Conservation (phyloP, 2,113 vertebrate species). For the Marcusenius ussheri region DNA sequence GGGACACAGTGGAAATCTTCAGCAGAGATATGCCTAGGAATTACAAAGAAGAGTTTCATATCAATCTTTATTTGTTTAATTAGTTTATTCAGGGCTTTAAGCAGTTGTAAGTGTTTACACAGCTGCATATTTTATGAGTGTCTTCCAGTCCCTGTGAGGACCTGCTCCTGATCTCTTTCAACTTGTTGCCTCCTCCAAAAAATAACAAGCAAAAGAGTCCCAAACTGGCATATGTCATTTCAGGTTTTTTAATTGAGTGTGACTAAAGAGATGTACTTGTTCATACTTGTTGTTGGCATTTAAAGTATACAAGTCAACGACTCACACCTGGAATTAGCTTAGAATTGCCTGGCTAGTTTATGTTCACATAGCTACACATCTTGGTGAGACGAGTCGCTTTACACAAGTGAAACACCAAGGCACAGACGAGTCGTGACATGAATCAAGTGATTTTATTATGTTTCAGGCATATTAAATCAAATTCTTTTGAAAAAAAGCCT, state of each 20-base stretch:
- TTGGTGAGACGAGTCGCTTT: background rate
- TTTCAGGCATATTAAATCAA: background rate
- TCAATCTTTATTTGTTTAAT: background rate
- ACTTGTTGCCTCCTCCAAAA: background rate
- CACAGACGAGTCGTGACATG: background rate
- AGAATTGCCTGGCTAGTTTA: background rate
- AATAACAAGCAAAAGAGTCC: background rate
- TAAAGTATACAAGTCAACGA: background rate
- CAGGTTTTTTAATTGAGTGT: background rate
- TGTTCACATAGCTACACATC: background rate
- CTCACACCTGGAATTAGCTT: conserved; percentile 12
- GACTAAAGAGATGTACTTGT: background rate
- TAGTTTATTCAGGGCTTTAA: background rate
- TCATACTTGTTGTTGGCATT: background rate
- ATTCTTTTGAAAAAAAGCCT: background rate
- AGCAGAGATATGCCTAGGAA: background rate
- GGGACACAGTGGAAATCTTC: background rate
- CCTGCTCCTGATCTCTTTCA: background rate
- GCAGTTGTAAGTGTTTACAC: background rate
- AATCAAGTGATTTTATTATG: background rate
- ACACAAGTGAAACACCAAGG: background rate
- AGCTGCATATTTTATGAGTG: background rate
- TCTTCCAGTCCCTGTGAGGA: background rate
- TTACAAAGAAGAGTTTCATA: background rate
- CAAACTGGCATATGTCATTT: background rate